These are phyloP conservation scores for Jacana jacana DNA, from an alignment of 2,113 vertebrate genomes.

Conservation along the genomic window DNA sequence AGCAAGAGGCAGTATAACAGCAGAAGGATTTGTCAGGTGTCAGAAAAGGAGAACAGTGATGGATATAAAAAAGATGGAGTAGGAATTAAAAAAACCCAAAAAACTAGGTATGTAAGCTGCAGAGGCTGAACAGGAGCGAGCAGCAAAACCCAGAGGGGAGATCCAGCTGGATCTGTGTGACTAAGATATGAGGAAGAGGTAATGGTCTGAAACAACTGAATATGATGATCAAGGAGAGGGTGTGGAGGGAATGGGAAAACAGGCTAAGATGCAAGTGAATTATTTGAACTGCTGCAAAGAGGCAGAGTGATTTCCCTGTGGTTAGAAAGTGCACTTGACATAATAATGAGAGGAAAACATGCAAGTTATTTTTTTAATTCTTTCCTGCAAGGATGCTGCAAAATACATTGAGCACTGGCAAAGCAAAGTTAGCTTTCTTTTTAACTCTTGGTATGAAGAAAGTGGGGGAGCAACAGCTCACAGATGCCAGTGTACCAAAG, in stretches of 20 bases:
- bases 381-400: not conserved
- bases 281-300: not conserved
- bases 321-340: not conserved
- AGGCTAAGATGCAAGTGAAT: constrained; percentile 5
- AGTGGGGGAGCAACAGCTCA: not conserved
- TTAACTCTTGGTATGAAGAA: not conserved
- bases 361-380: not conserved
- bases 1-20: not conserved
- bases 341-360: constrained; percentile 21
- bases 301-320: not conserved
- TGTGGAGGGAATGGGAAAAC: constrained; percentile 15
- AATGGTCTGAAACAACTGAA: constrained; percentile 36
- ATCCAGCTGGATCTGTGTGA: constrained; percentile 25
- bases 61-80: not conserved
- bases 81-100: not conserved
- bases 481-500: not conserved
- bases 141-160: constrained; percentile 13
- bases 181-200: constrained; percentile 15
- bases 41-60: not conserved
- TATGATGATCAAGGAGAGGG: not conserved
- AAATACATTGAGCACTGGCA: not conserved
- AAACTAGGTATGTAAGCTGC: not conserved
- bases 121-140: constrained; percentile 5
- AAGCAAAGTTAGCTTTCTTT: not conserved
- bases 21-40: constrained; percentile 14